These are phyloP conservation scores for Amphibalanus amphitrite DNA, from an alignment of 1,140 invertebrate genomes.

Conservation along the genomic window DNA sequence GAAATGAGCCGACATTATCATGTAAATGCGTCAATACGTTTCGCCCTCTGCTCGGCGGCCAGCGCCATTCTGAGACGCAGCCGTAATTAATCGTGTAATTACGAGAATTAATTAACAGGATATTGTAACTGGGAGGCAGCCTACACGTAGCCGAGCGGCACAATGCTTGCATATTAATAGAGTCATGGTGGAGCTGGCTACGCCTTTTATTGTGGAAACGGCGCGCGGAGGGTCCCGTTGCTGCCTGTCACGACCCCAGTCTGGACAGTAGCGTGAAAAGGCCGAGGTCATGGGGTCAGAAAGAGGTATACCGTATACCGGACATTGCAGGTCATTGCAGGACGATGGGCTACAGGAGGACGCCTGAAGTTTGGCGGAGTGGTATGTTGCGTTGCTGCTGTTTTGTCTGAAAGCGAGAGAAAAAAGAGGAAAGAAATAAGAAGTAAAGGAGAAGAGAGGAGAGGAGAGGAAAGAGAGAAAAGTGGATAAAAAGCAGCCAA, in stretches of 20 bases:
- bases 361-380: too few relatives aligned
- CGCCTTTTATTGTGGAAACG: neutral
- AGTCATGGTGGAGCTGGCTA: neutral
- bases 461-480: too few relatives aligned
- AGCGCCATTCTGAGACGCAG: neutral
- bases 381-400: too few relatives aligned
- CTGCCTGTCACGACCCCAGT: neutral
- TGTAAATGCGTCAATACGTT: neutral
- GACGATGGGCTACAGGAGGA: too few relatives aligned
- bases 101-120: conserved; percentile 2
- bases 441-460: too few relatives aligned
- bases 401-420: too few relatives aligned
- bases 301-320: neutral
- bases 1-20: neutral
- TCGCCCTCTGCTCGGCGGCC: neutral
- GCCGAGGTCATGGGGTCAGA: neutral
- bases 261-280: neutral
- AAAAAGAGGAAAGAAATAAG: too few relatives aligned
- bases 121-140: neutral
- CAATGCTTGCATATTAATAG: neutral
- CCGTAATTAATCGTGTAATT: neutral
- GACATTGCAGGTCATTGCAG: too few relatives aligned
- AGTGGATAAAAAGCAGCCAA: too few relatives aligned
- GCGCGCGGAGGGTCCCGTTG: neutral
- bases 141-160: neutral